Evolutionary conservation across 2,888 invertebrate genomes (phyloP).

Genomic region (Acholoe squamosa): DNA sequence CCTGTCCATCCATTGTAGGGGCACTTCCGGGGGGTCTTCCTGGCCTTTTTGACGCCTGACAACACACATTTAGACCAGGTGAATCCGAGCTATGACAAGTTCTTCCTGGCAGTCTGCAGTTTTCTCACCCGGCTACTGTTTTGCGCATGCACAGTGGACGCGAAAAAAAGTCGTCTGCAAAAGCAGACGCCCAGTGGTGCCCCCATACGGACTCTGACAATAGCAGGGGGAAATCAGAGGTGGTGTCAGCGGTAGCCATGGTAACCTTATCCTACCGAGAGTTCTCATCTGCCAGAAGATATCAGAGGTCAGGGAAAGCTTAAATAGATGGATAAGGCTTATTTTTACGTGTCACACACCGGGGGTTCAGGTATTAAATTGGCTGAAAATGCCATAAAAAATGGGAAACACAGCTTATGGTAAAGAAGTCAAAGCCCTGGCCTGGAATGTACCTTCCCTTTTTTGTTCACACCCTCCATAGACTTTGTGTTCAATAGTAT

Average conservation of each 20-base stretch:
- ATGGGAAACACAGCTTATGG: not conserved
- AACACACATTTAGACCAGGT: slow-evolving; percentile 29
- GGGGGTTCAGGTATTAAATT: not conserved
- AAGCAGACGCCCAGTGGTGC: slow-evolving; percentile 24
- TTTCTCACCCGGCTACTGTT: slow-evolving; percentile 46
- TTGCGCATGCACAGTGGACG: slow-evolving; percentile 17
- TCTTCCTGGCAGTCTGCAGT: not conserved
- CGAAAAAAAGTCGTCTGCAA: slow-evolving; percentile 36
- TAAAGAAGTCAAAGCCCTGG: not conserved
- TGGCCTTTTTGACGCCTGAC: slow-evolving; percentile 1
- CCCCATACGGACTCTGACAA: slow-evolving; percentile 3
- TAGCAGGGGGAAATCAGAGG: not conserved
- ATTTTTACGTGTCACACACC: slow-evolving; percentile 7
- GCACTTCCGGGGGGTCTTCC: slow-evolving; percentile 40
- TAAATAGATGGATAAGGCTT: slow-evolving; percentile 32
- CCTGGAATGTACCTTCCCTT: too few relatives aligned
- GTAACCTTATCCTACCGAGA: slow-evolving; percentile 7
- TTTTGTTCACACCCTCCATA: too few relatives aligned
- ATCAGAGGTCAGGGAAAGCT: not conserved
- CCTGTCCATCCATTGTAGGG: not conserved
- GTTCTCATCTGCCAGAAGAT: slow-evolving; percentile 11
- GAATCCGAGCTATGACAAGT: slow-evolving; percentile 12
- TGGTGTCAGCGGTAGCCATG: slow-evolving; percentile 17
- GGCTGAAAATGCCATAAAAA: slow-evolving; percentile 18
- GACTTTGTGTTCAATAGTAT: too few relatives aligned